Percentiles rank a stretch among this genome's conserved stretches.
phyloP scores from a whole-genome alignment of 2,797 vertebrate genomes.

The Leptodactylus fallax region DNA sequence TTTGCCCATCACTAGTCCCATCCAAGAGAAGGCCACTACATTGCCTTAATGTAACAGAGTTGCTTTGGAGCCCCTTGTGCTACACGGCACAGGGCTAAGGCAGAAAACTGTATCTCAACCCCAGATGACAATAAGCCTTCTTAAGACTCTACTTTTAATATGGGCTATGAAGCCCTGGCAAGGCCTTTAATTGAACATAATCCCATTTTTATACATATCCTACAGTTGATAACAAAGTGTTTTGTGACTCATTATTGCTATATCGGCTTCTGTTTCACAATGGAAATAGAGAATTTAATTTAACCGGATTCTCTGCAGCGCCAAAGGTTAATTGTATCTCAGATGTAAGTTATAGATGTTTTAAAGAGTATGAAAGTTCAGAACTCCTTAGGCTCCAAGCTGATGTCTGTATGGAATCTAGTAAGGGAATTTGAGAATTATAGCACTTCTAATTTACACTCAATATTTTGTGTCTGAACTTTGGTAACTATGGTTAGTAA shows the following conservation, averaged over 20 bases:
- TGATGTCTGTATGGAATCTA: background rate
- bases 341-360: conserved; percentile 2
- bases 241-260: background rate
- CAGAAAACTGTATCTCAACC: too few species aligned
- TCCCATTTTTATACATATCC: conserved; percentile 18
- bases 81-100: too few species aligned
- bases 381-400: background rate
- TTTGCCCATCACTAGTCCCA: too few species aligned
- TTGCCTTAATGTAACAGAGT: too few species aligned
- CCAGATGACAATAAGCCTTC: background rate
- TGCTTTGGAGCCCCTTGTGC: too few species aligned
- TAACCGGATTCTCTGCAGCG: background rate
- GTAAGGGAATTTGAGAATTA: background rate
- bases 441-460: background rate
- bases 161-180: background rate
- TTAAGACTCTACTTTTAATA: background rate
- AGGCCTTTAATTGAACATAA: background rate
- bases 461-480: background rate
- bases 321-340: conserved; percentile 19
- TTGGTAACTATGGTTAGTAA: background rate
- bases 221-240: background rate
- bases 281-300: background rate
- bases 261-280: background rate
- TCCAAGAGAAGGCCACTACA: too few species aligned
- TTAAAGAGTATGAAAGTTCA: conserved; percentile 1